Percentiles rank a stretch among this genome's conserved stretches.
These are phyloP conservation scores for Scarus forsteni DNA, from an alignment of 2,797 vertebrate species.

Conservation along the genomic window DNA sequence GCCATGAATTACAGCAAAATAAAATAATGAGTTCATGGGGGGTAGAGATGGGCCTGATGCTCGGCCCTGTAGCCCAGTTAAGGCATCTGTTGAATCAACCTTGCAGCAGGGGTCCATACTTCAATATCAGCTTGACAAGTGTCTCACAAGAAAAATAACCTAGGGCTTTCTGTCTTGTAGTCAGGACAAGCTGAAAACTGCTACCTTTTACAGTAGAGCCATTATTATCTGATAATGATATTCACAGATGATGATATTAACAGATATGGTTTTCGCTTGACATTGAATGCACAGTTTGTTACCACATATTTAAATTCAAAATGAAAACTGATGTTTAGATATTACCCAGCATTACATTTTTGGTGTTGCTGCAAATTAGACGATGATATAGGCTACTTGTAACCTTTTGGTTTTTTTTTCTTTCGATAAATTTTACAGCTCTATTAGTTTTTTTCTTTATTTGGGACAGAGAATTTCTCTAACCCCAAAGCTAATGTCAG, in stretches of 20 bases:
- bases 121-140: constrained; percentile 72
- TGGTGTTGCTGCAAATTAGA: no score
- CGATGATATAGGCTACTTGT: no score
- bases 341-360: no score
- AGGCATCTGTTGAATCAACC: constrained; percentile 79
- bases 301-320: no score
- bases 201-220: constrained; percentile 34
- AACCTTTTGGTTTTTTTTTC: no score
- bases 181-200: constrained; percentile 65
- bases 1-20: constrained; percentile 65
- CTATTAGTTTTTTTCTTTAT: no score
- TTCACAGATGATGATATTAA: no score
- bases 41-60: constrained; percentile 65
- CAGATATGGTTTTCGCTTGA: constrained; percentile 32
- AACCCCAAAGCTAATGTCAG: no score
- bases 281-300: not conserved
- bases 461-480: no score
- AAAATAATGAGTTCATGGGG: constrained; percentile 58
- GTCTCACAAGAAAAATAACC: constrained; percentile 76
- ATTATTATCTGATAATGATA: constrained; percentile 47
- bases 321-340: no score
- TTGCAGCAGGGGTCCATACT: constrained; percentile 73
- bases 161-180: constrained; percentile 60
- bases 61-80: constrained; percentile 52
- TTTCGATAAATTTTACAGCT: no score